Evolutionary conservation across 2,113 vertebrate species (phyloP).

Genomic region (Caracal caracal): DNA sequence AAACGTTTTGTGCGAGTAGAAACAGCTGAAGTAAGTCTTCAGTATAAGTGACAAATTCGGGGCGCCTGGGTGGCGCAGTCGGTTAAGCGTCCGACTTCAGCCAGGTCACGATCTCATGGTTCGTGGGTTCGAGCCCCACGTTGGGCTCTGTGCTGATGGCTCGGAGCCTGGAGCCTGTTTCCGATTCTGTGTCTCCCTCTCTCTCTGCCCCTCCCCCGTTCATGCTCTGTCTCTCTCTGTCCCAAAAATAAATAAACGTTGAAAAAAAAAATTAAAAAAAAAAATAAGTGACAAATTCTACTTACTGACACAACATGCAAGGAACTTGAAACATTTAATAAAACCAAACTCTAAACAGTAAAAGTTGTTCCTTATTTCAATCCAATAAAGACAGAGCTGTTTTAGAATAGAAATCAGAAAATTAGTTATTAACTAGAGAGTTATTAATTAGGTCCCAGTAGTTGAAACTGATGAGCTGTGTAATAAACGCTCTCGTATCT

Average conservation of each 20-base stretch:
- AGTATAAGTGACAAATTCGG: not conserved
- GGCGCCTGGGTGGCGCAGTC: no score
- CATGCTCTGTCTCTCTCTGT: no score
- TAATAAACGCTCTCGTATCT: not conserved
- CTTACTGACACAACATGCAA: not conserved
- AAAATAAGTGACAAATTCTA: not conserved
- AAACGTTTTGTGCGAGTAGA: not conserved
- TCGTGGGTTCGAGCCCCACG: no score
- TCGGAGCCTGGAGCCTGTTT: no score
- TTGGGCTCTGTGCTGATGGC: no score
- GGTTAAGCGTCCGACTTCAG: no score
- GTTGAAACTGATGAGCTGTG: not conserved
- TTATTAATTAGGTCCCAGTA: not conserved
- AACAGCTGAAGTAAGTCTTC: not conserved
- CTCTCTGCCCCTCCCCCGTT: no score
- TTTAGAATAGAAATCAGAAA: slow-evolving; percentile 9
- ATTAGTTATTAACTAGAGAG: not conserved
- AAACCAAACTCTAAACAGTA: not conserved
- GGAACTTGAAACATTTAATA: not conserved
- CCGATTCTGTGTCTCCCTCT: no score
- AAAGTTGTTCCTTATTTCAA: not conserved
- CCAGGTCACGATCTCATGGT: no score
- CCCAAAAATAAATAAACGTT: no score
- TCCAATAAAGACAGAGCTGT: not conserved
- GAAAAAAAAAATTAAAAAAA: no score